A percentile compares a stretch with the other conserved stretches of the same genome.
Conservation (phyloP, 2,888 invertebrate genomes). For the Eurytoma californica region DNA sequence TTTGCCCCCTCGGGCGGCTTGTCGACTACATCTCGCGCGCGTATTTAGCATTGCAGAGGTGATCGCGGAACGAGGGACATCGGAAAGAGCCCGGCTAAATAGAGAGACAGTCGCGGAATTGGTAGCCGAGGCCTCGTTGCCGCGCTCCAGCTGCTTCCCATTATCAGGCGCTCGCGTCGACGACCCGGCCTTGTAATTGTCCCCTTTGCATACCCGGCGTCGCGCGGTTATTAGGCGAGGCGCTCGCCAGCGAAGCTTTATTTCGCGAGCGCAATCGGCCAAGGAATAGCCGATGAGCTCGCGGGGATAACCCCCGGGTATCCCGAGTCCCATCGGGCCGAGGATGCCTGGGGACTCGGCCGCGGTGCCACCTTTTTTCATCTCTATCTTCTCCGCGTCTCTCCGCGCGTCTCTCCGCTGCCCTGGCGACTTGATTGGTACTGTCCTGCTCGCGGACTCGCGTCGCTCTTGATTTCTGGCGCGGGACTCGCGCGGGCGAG, state of each 20-base stretch:
- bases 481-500: too few species aligned
- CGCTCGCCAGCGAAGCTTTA: conserved; percentile 27
- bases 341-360: not conserved
- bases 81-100: conserved; percentile 10
- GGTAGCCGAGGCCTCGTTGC: conserved; percentile 37
- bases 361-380: not conserved
- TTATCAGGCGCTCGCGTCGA: conserved; percentile 31
- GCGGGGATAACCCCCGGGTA: not conserved
- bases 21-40: conserved; percentile 23
- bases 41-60: conserved; percentile 51
- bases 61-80: conserved; percentile 1
- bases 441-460: conserved; percentile 5
- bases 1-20: conserved; percentile 11
- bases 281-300: conserved; percentile 40
- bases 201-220: conserved; percentile 30
- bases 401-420: too few species aligned
- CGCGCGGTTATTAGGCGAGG: conserved; percentile 8
- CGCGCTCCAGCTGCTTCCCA: conserved; percentile 31
- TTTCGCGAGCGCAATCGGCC: conserved; percentile 17
- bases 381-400: not conserved
- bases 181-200: conserved; percentile 43
- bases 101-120: conserved; percentile 48
- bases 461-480: conserved; percentile 10
- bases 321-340: conserved; percentile 28
- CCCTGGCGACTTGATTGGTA: conserved; percentile 5